Percentiles rank a stretch among this genome's conserved stretches.
These are phyloP conservation scores for Himalopsyche anomala DNA, from an alignment of 2,888 invertebrate species.

Conservation along the genomic window DNA sequence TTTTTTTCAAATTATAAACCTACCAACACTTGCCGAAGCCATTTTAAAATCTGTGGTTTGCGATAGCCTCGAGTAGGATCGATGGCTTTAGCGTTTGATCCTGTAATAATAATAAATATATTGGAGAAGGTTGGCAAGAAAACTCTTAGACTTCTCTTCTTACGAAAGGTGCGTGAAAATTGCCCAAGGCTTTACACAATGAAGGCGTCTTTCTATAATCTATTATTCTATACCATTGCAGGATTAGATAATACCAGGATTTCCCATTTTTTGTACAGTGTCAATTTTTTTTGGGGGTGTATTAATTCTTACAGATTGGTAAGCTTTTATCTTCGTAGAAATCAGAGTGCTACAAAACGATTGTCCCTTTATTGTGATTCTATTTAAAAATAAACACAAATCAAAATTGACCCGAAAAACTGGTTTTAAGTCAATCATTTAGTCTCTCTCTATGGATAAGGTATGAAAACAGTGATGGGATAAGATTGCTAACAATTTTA, in stretches of 20 bases:
- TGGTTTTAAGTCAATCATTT: too few species aligned
- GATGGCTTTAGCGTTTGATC: background rate
- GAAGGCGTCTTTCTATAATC: background rate
- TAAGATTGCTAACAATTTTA: too few species aligned
- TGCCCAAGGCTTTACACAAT: background rate
- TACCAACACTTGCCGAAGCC: background rate
- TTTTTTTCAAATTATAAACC: background rate
- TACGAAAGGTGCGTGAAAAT: conserved; percentile 4
- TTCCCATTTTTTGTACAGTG: too few species aligned
- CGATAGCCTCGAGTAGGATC: background rate
- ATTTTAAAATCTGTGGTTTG: background rate
- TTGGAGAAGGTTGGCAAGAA: background rate
- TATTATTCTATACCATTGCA: background rate
- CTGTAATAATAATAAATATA: background rate
- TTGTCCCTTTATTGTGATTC: too few species aligned
- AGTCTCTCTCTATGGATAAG: too few species aligned
- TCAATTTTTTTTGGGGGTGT: too few species aligned
- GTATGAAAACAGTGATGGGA: too few species aligned
- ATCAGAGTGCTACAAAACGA: too few species aligned
- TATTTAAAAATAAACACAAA: too few species aligned
- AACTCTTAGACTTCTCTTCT: background rate
- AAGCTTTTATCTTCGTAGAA: too few species aligned
- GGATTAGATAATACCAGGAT: background rate
- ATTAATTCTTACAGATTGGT: too few species aligned
- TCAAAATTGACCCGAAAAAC: too few species aligned